phyloP scores from a whole-genome alignment of 1,140 invertebrate species.

The Papilio dardanus region DNA sequence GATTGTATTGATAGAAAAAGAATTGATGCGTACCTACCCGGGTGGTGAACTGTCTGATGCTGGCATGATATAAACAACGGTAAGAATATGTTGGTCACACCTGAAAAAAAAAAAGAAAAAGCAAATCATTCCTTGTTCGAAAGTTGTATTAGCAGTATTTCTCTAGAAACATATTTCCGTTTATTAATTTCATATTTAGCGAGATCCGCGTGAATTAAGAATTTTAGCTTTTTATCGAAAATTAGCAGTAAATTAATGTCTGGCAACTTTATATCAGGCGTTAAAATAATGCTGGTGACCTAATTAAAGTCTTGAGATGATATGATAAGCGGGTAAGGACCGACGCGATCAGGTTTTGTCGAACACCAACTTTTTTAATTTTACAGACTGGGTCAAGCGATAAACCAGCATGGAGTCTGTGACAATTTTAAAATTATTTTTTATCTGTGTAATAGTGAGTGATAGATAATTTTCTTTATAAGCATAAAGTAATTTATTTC shows the following conservation, averaged over 20 bases:
- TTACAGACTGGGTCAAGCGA: slow-evolving; percentile 1
- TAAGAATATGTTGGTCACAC: slow-evolving; percentile 51
- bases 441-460: no score
- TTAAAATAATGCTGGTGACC: slow-evolving; percentile 7
- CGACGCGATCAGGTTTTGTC: not conserved
- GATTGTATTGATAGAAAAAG: slow-evolving; percentile 38
- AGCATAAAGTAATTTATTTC: no score
- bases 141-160: not conserved
- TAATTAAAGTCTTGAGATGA: slow-evolving; percentile 2
- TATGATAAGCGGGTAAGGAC: not conserved
- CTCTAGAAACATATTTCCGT: no score
- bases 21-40: slow-evolving; percentile 80
- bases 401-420: not conserved
- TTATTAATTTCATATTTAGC: no score
- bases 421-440: not conserved
- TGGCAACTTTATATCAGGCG: not conserved
- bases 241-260: not conserved
- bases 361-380: not conserved
- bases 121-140: not conserved
- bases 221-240: not conserved
- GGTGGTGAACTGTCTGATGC: slow-evolving; percentile 59
- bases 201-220: no score
- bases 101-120: slow-evolving; percentile 63
- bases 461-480: no score
- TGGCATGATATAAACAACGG: slow-evolving; percentile 52